These are phyloP conservation scores for Solea solea DNA, from an alignment of 2,113 vertebrate species.

Conservation along the genomic window DNA sequence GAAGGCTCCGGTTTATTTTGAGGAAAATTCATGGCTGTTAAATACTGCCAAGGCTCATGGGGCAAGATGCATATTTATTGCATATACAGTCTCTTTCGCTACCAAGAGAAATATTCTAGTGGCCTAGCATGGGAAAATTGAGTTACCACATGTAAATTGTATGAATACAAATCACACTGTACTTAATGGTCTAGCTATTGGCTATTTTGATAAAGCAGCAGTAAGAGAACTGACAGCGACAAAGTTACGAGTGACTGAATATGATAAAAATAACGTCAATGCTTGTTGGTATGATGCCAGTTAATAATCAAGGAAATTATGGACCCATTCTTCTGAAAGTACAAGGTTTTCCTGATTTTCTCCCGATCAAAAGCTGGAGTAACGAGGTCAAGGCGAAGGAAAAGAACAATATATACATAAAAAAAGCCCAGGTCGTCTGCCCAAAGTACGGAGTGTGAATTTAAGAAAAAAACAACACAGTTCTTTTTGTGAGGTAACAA, in stretches of 20 bases:
- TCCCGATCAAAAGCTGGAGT: too few relatives aligned
- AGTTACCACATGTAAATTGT: background rate
- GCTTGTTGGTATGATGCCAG: too few relatives aligned
- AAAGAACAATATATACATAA: too few relatives aligned
- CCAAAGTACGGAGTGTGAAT: background rate
- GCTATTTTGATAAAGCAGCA: background rate
- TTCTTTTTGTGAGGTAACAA: constrained; percentile 3
- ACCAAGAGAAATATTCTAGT: constrained; percentile 17
- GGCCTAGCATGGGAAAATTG: constrained; percentile 18
- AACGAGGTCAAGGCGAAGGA: too few relatives aligned
- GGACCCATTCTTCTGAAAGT: too few relatives aligned
- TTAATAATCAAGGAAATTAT: too few relatives aligned
- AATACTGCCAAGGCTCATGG: constrained; percentile 35
- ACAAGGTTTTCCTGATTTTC: too few relatives aligned
- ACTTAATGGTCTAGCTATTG: background rate
- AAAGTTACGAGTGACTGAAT: background rate
- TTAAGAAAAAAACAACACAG: background rate
- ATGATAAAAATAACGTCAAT: too few relatives aligned
- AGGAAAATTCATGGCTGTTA: constrained; percentile 23
- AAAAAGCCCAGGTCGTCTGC: too few relatives aligned
- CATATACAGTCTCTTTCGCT: constrained; percentile 46
- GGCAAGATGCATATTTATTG: constrained; percentile 42
- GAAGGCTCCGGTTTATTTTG: constrained; percentile 39
- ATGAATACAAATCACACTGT: too few relatives aligned
- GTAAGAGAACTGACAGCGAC: background rate